Evolutionary conservation across 2,113 vertebrate species (phyloP).

Genomic region (Bucco capensis): DNA sequence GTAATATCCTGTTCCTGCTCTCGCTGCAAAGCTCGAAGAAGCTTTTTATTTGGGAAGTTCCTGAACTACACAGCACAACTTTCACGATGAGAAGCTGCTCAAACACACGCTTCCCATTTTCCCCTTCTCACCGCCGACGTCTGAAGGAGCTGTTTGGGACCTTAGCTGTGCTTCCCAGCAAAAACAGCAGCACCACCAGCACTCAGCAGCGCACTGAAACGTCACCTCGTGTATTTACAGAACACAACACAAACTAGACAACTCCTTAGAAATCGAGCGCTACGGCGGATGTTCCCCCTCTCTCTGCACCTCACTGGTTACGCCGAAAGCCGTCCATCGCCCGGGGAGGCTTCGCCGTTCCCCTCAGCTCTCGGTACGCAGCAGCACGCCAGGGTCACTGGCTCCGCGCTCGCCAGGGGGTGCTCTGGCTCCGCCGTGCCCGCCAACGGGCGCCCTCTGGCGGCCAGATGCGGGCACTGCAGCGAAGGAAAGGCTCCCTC

Average conservation of each 20-base stretch:
- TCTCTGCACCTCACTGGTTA: fast-evolving
- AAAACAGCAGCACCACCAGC: fast-evolving
- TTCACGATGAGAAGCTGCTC: not conserved
- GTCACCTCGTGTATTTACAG: fast-evolving
- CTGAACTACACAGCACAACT: not conserved
- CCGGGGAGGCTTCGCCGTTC: not conserved
- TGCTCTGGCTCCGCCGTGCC: not conserved
- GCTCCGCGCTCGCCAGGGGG: not conserved
- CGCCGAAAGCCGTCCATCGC: not conserved
- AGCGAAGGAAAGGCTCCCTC: not conserved
- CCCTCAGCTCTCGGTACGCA: not conserved
- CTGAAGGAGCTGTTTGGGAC: too few relatives aligned
- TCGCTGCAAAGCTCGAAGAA: fast-evolving
- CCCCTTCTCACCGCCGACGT: fast-evolving
- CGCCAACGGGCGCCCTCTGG: not conserved
- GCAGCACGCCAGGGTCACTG: not conserved
- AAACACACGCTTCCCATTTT: not conserved
- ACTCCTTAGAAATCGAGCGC: fast-evolving
- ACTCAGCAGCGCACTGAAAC: fast-evolving
- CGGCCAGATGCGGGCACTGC: not conserved
- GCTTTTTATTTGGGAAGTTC: not conserved
- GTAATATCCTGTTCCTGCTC: not conserved
- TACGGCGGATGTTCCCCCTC: fast-evolving
- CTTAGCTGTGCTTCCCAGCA: not conserved
- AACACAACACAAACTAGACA: not conserved